Percentiles rank a stretch among this genome's conserved stretches.
These are phyloP conservation scores for Zoanthus gigantus DNA, from an alignment of 92 coral and sea anemone species.

Conservation along the genomic window DNA sequence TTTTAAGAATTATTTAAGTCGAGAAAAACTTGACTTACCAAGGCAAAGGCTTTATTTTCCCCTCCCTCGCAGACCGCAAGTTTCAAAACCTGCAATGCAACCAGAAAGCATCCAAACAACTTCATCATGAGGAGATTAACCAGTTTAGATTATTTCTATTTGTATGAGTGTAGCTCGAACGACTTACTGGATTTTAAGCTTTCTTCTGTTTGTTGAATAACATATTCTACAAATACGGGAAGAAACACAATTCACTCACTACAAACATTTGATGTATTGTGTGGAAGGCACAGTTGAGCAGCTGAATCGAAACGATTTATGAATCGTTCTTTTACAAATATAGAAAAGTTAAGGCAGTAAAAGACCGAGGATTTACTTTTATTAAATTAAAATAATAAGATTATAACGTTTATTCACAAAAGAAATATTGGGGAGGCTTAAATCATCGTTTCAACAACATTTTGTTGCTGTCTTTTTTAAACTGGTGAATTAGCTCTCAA, in stretches of 20 bases:
- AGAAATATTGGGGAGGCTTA: no score
- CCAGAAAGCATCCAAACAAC: neutral
- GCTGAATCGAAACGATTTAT: neutral
- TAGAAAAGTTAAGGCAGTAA: neutral
- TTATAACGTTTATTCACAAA: no score
- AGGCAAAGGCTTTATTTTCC: conserved; percentile 4
- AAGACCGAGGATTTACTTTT: neutral
- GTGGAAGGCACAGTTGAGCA: neutral
- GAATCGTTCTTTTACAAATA: conserved; percentile 1
- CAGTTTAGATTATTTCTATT: neutral
- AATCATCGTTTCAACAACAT: no score
- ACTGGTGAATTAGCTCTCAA: neutral
- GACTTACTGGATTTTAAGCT: conserved; percentile 3
- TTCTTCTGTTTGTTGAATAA: neutral
- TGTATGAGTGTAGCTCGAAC: neutral
- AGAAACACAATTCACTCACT: neutral
- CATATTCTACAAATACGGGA: conserved; percentile 7
- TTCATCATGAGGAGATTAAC: neutral
- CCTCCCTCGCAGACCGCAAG: conserved; percentile 2
- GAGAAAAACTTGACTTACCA: neutral
- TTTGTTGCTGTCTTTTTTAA: neutral
- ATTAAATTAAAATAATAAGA: no score
- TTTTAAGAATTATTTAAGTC: neutral
- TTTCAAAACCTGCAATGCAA: neutral
- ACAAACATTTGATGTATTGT: neutral